Evolutionary conservation across 1,140 invertebrate genomes (phyloP).

Genomic region (Chrysomallon squamiferum): DNA sequence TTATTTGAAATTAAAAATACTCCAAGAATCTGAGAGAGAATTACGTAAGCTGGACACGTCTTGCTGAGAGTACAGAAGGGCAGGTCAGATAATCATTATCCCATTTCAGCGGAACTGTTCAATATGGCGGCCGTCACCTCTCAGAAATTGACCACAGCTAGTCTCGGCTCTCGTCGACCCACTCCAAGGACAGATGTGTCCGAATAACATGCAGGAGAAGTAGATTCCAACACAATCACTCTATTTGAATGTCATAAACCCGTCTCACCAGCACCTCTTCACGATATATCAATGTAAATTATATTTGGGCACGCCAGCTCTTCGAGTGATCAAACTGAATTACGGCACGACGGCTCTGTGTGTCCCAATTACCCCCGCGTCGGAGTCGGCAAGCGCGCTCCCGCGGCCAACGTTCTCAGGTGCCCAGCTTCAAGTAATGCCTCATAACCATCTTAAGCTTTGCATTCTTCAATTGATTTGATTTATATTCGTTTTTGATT

Average conservation of each 20-base stretch:
- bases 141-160: no score
- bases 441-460: conserved; percentile 12
- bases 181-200: no score
- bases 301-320: conserved; percentile 20
- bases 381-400: not conserved
- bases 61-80: no score
- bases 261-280: not conserved
- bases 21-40: no score
- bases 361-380: not conserved
- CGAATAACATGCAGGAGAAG: conserved; percentile 11
- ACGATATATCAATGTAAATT: conserved; percentile 30
- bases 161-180: no score
- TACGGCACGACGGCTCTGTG: not conserved
- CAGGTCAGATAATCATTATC: no score
- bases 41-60: no score
- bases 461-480: conserved; percentile 18
- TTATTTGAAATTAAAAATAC: no score
- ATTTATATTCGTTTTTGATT: conserved; percentile 30
- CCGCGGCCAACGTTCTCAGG: not conserved
- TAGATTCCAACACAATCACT: conserved; percentile 12
- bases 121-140: no score
- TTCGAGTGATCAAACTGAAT: conserved; percentile 6
- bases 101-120: no score
- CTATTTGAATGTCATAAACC: conserved; percentile 21
- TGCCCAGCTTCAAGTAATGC: conserved; percentile 5